Conservation (phyloP, 2,888 invertebrate species). For the Fabriciana adippe region DNA sequence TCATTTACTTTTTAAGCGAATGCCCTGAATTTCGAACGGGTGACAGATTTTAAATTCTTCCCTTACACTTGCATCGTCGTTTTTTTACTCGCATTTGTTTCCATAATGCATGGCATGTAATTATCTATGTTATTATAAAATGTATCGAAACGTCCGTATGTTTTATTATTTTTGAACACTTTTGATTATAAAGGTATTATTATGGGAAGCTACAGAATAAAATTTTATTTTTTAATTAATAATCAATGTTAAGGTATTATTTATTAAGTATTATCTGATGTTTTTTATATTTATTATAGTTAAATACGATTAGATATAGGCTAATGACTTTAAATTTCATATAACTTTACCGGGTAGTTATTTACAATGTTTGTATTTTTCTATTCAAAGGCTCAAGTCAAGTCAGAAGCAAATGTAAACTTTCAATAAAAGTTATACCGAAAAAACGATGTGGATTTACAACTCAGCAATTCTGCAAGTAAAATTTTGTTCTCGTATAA, state of each 20-base stretch:
- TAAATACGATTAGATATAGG: too few relatives aligned
- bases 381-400: background rate
- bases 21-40: constrained; percentile 75
- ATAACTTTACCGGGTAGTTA: too few relatives aligned
- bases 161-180: background rate
- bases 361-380: too few relatives aligned
- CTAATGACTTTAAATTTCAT: too few relatives aligned
- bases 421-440: constrained; percentile 61
- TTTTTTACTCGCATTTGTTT: constrained; percentile 67
- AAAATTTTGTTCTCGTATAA: constrained; percentile 45
- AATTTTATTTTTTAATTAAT: too few relatives aligned
- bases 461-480: constrained; percentile 53
- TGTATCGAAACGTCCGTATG: background rate
- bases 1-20: constrained; percentile 67
- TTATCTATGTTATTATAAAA: constrained; percentile 48
- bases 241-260: too few relatives aligned
- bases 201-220: too few relatives aligned
- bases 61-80: constrained; percentile 72
- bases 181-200: too few relatives aligned
- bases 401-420: background rate
- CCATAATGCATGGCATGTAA: constrained; percentile 77
- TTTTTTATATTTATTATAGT: too few relatives aligned
- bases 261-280: too few relatives aligned
- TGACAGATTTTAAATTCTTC: constrained; percentile 81
- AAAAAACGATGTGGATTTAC: constrained; percentile 61